Evolutionary conservation across 2,797 vertebrate species (phyloP).

Genomic region (Sitta carolinensis): DNA sequence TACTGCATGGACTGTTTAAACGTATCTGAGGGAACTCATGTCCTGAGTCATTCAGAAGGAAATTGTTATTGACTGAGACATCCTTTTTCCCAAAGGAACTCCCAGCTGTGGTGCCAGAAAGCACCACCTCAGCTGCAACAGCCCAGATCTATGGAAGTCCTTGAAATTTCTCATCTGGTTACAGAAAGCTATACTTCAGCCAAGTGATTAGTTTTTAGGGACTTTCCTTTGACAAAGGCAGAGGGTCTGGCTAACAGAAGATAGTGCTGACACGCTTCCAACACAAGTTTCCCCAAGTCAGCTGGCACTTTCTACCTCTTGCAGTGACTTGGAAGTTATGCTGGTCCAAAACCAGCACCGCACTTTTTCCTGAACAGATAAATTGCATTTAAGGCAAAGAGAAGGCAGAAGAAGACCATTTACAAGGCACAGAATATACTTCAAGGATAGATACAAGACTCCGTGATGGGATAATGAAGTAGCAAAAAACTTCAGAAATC

Average conservation of each 20-base stretch:
- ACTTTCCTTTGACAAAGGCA: not conserved
- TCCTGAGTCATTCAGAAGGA: not conserved
- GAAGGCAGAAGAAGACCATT: not conserved
- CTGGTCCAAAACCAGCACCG: not conserved
- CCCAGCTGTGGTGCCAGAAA: not conserved
- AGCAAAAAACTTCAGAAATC: not conserved
- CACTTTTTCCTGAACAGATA: not conserved
- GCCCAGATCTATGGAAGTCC: not conserved
- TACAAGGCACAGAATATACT: not conserved
- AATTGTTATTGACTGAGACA: not conserved
- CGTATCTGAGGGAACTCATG: not conserved
- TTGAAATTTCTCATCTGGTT: not conserved
- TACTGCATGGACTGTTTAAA: not conserved
- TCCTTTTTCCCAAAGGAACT: not conserved
- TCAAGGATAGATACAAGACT: not conserved
- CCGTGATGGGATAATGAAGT: not conserved
- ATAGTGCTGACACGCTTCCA: not conserved
- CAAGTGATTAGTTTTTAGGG: not conserved
- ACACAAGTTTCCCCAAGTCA: not conserved
- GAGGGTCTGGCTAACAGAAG: not conserved
- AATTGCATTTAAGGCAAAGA: not conserved
- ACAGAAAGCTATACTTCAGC: not conserved
- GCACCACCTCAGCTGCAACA: not conserved
- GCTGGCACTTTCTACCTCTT: not conserved
- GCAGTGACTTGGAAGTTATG: not conserved